These are phyloP conservation scores for Sus scrofa DNA, from an alignment of 2,113 vertebrate genomes.

Conservation along the genomic window DNA sequence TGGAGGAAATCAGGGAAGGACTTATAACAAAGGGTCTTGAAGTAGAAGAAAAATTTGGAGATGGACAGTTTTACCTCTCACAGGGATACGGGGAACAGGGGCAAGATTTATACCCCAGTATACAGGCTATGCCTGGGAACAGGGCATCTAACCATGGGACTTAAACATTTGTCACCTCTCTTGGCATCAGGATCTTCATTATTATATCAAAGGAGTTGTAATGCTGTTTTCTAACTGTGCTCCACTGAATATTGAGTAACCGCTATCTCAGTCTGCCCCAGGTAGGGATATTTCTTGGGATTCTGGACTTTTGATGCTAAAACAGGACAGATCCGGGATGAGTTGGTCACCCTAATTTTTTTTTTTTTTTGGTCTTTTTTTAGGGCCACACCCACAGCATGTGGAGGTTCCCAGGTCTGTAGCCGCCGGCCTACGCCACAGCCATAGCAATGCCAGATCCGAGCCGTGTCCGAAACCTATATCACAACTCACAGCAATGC, in stretches of 20 bases:
- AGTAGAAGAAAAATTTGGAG: background rate
- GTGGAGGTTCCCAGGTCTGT: no score
- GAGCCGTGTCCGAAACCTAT: no score
- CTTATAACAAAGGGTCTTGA: background rate
- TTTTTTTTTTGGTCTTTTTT: no score
- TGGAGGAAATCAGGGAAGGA: background rate
- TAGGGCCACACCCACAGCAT: no score
- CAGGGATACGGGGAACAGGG: background rate
- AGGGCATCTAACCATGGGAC: background rate
- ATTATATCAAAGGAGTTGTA: background rate
- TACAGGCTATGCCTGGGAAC: background rate
- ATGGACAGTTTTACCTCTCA: background rate
- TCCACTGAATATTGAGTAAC: background rate
- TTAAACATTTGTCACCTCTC: background rate
- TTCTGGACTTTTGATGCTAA: background rate
- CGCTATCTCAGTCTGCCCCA: background rate
- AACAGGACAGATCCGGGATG: background rate
- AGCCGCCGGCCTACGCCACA: no score
- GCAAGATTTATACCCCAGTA: background rate
- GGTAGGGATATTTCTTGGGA: background rate
- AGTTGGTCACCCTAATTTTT: background rate
- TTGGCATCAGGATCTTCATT: background rate
- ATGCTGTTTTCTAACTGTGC: background rate
- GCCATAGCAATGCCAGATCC: no score
- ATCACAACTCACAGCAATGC: no score